A percentile compares a stretch with the other conserved stretches of the same genome.
Conservation (phyloP, 1,140 invertebrate genomes). For the fruit fly (Drosophila melanogaster) region Release_6_plus_ISO1_MT NT_037436.4:2899001-2899500, state of each 20-base stretch:
- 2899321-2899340: slow-evolving; percentile 43
- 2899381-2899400: slow-evolving; percentile 14
- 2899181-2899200: not conserved
- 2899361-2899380: slow-evolving; percentile 13
- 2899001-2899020: slow-evolving; percentile 69
- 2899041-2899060: not conserved
- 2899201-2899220: slow-evolving; percentile 35
- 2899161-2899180: slow-evolving; percentile 4
- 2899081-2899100: slow-evolving; percentile 66
- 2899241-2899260: slow-evolving; percentile 77
- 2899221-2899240: slow-evolving; percentile 72
- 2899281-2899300: slow-evolving; percentile 81
- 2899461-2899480: slow-evolving; percentile 71
- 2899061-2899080: slow-evolving; percentile 14
- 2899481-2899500: slow-evolving; percentile 25
- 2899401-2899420: slow-evolving; percentile 39
- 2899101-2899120: slow-evolving; percentile 58
- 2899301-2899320: slow-evolving; percentile 65
- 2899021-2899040: slow-evolving; percentile 27
- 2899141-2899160: slow-evolving; percentile 16
- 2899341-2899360: slow-evolving; percentile 12
- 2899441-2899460: slow-evolving; percentile 49
- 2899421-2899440: slow-evolving; percentile 60
- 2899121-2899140: slow-evolving; percentile 64
- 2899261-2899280: slow-evolving; percentile 79